These are phyloP conservation scores for Trichogramma pretiosum DNA, from an alignment of 1,140 invertebrate species.

Conservation along the genomic window DNA sequence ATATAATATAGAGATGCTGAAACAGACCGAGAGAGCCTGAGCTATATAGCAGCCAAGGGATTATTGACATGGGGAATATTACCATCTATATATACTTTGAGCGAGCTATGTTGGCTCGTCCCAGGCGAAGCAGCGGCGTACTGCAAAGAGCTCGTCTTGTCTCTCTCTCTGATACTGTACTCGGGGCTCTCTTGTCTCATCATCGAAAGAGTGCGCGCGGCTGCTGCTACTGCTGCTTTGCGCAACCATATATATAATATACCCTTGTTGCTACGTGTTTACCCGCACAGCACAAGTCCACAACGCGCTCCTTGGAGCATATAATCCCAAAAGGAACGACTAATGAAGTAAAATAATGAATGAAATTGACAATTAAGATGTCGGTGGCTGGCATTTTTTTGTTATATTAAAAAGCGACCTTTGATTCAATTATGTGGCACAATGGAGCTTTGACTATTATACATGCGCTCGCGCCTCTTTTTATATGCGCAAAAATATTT, in stretches of 20 bases:
- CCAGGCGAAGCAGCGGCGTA: not conserved
- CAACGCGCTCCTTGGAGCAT: conserved; percentile 14
- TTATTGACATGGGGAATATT: conserved; percentile 20
- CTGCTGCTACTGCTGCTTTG: too few species aligned
- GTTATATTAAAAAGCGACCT: too few species aligned
- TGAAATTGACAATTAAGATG: conserved; percentile 7
- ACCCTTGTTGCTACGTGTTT: too few species aligned
- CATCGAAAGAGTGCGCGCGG: conserved; percentile 6
- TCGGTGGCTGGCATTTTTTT: too few species aligned
- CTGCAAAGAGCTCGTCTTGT: too few species aligned
- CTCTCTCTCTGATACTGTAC: not conserved
- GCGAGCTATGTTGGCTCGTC: conserved; percentile 2
- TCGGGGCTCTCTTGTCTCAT: not conserved
- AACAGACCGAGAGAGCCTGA: not conserved
- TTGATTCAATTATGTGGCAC: too few species aligned
- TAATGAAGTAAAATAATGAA: conserved; percentile 10
- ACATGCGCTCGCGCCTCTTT: too few species aligned
- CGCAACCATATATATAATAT: too few species aligned
- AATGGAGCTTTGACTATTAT: too few species aligned
- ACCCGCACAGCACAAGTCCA: too few species aligned
- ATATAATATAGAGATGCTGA: not conserved
- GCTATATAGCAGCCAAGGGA: conserved; percentile 10
- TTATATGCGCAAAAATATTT: too few species aligned
- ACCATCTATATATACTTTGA: conserved; percentile 14
- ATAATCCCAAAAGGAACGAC: conserved; percentile 16